Base-by-base conservation (phyloP, 1,140 invertebrate genomes). In the Drosophila pseudoananassae region DNA sequence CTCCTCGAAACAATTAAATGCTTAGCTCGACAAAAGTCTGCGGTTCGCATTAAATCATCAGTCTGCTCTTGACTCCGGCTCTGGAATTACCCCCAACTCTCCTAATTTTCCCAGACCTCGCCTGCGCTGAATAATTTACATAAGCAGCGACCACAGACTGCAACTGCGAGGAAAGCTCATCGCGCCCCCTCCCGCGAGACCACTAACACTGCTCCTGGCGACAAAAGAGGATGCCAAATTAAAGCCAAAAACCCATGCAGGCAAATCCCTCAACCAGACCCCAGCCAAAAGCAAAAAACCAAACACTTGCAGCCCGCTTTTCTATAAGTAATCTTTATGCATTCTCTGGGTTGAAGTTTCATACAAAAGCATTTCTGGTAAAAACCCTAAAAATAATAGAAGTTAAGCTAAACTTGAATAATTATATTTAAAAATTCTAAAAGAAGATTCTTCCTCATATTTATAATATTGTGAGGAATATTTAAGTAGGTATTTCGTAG, bases 21-120 rank as follows among this genome's bases (percentile, higher is more conserved):
- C 83, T 88, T 88, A 88, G 79, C 79, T 88, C 72, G 71, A 76
- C 84, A 89, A 87, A 87, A 88, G 83, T 88, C 83, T 88, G 83
- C 79, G 84, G 84, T 76, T 79, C 76, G 84, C 84, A 89, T 88
- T 88, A 88, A 88, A 88, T 88, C 84, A 88, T 88, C 83, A 89
- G 83, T 82, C 75, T 87, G 74, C 43, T 66, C 73, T 66, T 79
- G 82, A 76, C 78, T 69, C 17, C 31, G 50, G 38, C 65, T 77
- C 40, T 40, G 23, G 64, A 20, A 53, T 29, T 57, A 52, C 50
- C 50, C 29, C 61, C 45, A 43, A 50, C 49, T 55, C 54, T 59
- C 56, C 78, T 17, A 46, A 63, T 63, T 60, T 46, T 20, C 65
- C 71, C 70, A 75, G 70, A 54, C 80, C 65, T 47, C 57, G n/a